phyloP scores from a whole-genome alignment of 2,113 vertebrate genomes.

The Solea senegalensis region DNA sequence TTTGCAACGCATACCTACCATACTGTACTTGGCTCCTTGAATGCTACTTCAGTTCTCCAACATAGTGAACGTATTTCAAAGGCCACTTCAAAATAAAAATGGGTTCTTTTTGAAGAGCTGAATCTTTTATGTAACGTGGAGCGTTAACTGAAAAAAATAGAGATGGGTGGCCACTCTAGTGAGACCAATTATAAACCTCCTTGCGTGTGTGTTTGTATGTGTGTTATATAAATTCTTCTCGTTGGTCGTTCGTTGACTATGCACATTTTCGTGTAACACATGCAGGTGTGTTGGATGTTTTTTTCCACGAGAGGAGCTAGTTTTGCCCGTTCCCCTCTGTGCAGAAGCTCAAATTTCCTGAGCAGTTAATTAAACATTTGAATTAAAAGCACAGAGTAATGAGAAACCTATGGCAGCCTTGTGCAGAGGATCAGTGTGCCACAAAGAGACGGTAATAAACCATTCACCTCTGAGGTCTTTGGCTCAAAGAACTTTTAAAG shows the following conservation, averaged over 20 bases:
- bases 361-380: slow-evolving; percentile 83
- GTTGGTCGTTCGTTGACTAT: slow-evolving; percentile 1
- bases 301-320: slow-evolving; percentile 38
- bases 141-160: slow-evolving; percentile 9
- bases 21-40: slow-evolving; percentile 16
- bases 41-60: slow-evolving; percentile 12
- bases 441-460: slow-evolving; percentile 78
- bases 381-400: slow-evolving; percentile 79
- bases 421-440: slow-evolving; percentile 70
- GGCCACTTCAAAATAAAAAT: slow-evolving; percentile 32
- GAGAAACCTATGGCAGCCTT: slow-evolving; percentile 80
- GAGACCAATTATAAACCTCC: slow-evolving; percentile 18
- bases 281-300: slow-evolving; percentile 52
- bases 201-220: slow-evolving; percentile 26
- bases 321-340: slow-evolving; percentile 52
- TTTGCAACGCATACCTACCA: slow-evolving; percentile 27
- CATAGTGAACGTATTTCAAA: slow-evolving; percentile 8
- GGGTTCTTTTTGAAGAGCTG: slow-evolving; percentile 15
- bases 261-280: slow-evolving; percentile 30
- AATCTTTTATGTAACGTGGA: slow-evolving; percentile 24
- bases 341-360: slow-evolving; percentile 68
- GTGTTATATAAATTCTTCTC: neutral
- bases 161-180: slow-evolving; percentile 25
- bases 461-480: slow-evolving; percentile 76
- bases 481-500: slow-evolving; percentile 74